Base-by-base conservation (phyloP, 2,113 vertebrate species). In the Anarrhichthys ocellatus region DNA sequence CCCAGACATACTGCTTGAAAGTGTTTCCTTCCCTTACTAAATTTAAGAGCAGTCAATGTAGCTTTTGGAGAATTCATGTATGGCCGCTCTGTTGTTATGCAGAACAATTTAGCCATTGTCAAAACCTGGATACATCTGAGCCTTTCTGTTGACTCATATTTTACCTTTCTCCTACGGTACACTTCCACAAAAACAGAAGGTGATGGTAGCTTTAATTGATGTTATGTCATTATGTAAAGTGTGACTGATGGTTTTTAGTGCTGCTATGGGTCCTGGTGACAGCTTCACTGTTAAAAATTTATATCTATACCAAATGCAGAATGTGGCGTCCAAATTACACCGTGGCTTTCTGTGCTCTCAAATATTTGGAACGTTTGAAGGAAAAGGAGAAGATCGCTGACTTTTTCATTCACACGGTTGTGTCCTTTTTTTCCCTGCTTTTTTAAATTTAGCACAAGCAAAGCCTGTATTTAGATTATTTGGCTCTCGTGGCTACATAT, bases 11-110 rank as follows among this genome's bases (percentile, higher is more conserved):
- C 27, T 56, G 68, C 81, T 87, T 78, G 89, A 84, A 91, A 87
- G 86, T 17, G 68, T 87, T 91, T 92, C 78, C 86, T 90, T 82
- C 64, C 73, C 38, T 79, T 75, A 56, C 82, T 88, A 84, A 81
- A 86, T 86, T 81, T 80, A 84, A 78, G 79, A 81, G 52, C 64
- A 76, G 48, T 65, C 40, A 70, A 22, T 80, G 64, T 64, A 73
- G 48, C 65, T 79, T 69, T 82, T 44, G 48, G 44, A 73, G 78
- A 64, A 64, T 78, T 36, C 8, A 9, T 62, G 54, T 74, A 62
- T 36, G 11, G 76, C 56, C 29, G 81, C 61, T 83, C 61, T 83
- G 66, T 73, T 86, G 24, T 73, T 77, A 24, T 36, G 34, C 69
- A 63, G 36, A 82, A 76, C 69, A 75, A 46, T 42, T 70, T 18